Evolutionary conservation across 2,113 vertebrate genomes (phyloP).

Genomic region (Bagarius yarrelli): DNA sequence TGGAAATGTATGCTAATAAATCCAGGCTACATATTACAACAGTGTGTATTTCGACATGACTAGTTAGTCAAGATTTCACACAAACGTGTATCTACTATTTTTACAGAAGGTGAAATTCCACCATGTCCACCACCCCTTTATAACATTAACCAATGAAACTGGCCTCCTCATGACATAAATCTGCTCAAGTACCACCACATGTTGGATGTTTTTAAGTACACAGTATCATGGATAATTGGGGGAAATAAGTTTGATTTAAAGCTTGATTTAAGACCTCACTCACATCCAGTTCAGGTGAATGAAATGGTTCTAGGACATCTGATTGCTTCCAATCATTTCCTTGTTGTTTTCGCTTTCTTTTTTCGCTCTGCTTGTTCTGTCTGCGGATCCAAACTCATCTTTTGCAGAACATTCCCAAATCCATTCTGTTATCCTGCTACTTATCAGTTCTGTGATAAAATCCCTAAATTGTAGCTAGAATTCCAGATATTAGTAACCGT

Average conservation of each 20-base stretch:
- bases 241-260: slow-evolving; percentile 3
- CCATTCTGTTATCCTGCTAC: not conserved
- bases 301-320: not conserved
- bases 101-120: not conserved
- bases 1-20: not conserved
- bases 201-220: not conserved
- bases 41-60: not conserved
- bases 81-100: not conserved
- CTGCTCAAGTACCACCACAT: not conserved
- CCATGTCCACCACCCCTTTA: not conserved
- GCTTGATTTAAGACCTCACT: not conserved
- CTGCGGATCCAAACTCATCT: not conserved
- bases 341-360: not conserved
- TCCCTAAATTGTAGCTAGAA: not conserved
- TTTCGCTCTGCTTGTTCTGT: not conserved
- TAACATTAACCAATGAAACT: not conserved
- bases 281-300: not conserved
- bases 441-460: not conserved
- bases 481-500: not conserved
- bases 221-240: not conserved
- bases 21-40: too few species aligned
- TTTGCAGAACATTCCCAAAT: not conserved
- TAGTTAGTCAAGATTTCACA: not conserved
- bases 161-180: not conserved
- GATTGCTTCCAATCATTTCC: not conserved